Conservation (phyloP, 53 echinoderm and acorn worm genomes). For the Henricia sp. region DNA sequence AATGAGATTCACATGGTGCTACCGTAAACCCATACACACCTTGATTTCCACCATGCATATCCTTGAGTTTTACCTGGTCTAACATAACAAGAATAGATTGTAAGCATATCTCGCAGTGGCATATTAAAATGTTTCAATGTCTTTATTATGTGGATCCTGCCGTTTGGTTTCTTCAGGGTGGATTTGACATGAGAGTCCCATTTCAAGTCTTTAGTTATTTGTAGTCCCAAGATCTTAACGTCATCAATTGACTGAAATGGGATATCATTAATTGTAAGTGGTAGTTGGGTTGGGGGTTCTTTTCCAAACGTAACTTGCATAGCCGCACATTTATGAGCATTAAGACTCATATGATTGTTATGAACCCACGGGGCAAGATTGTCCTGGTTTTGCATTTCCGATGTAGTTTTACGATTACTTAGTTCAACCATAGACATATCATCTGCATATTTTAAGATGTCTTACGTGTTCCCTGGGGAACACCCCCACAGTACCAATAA, state of each 20-base stretch:
- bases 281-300: not conserved
- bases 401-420: too few relatives aligned
- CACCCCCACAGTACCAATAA: too few relatives aligned
- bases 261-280: not conserved
- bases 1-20: too few relatives aligned
- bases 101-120: slow-evolving; percentile 28
- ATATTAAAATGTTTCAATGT: slow-evolving; percentile 38
- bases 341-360: slow-evolving; percentile 8
- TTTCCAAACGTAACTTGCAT: slow-evolving; percentile 1
- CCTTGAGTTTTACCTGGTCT: too few relatives aligned
- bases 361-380: not conserved
- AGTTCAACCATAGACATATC: too few relatives aligned
- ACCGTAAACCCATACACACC: too few relatives aligned
- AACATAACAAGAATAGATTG: slow-evolving; percentile 23
- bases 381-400: slow-evolving; percentile 13
- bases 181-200: slow-evolving; percentile 8
- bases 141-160: slow-evolving; percentile 14
- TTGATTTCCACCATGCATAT: too few relatives aligned
- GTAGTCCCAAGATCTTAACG: slow-evolving; percentile 10
- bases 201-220: slow-evolving; percentile 5
- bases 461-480: too few relatives aligned
- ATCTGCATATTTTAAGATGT: too few relatives aligned
- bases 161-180: slow-evolving; percentile 37
- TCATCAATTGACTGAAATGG: not conserved
- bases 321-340: slow-evolving; percentile 4